Percentiles rank a stretch among this genome's conserved stretches.
These are phyloP conservation scores for Stenopsyche tienmushanensis DNA, from an alignment of 1,140 invertebrate genomes.

Conservation along the genomic window DNA sequence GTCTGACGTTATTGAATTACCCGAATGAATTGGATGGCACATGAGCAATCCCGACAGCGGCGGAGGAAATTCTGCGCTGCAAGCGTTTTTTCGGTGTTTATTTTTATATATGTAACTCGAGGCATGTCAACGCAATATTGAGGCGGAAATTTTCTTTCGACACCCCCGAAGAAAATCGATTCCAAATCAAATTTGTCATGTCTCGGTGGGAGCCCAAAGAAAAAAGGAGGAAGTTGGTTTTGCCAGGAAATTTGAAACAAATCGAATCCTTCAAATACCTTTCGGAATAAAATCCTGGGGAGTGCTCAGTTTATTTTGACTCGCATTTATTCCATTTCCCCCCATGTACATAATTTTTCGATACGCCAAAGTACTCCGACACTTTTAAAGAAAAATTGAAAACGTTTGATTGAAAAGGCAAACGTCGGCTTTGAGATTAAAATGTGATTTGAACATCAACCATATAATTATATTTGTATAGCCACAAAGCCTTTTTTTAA, in stretches of 20 bases:
- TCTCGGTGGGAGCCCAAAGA: constrained; percentile 26
- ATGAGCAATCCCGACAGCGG: constrained; percentile 11
- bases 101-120: constrained; percentile 20
- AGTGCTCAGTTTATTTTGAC: constrained; percentile 23
- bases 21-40: neutral
- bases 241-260: constrained; percentile 40
- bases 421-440: no score
- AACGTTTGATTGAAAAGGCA: no score
- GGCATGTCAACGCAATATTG: constrained; percentile 20
- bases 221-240: constrained; percentile 31
- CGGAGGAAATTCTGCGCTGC: constrained; percentile 22
- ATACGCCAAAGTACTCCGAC: neutral
- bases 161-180: constrained; percentile 36
- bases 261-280: constrained; percentile 33
- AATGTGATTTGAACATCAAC: no score
- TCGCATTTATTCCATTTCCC: constrained; percentile 3
- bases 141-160: constrained; percentile 35
- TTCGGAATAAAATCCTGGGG: constrained; percentile 15
- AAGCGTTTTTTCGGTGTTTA: constrained; percentile 21
- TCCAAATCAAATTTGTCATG: constrained; percentile 40
- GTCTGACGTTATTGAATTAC: neutral
- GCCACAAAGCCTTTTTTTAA: no score
- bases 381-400: no score
- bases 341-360: neutral
- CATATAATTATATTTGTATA: no score